phyloP scores from a whole-genome alignment of 2,888 invertebrate genomes.

The Aphidoletes aphidimyza region DNA sequence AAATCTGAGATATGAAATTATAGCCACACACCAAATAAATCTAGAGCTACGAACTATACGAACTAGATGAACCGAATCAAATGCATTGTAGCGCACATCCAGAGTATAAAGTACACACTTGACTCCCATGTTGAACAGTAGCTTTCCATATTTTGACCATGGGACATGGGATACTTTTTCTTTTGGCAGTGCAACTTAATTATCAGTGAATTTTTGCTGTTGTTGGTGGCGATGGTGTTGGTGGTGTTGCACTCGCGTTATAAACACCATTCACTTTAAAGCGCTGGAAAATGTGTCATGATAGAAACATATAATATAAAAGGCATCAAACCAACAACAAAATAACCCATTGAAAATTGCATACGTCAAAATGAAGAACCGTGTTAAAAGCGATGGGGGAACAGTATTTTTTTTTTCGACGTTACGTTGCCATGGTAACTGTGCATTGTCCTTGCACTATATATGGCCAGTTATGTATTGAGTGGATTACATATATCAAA shows the following conservation, averaged over 20 bases:
- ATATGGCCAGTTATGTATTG: background rate
- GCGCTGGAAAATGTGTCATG: background rate
- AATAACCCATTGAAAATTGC: background rate
- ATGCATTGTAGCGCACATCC: no score
- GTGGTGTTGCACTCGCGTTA: background rate
- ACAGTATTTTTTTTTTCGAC: background rate
- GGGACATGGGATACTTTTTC: background rate
- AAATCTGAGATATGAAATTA: background rate
- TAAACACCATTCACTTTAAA: background rate
- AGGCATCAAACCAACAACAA: background rate
- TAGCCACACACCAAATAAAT: background rate
- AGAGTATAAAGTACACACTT: background rate
- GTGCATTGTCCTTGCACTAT: conserved; percentile 3
- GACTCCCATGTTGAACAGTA: background rate
- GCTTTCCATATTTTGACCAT: background rate
- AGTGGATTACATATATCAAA: background rate
- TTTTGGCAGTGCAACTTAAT: conserved; percentile 37
- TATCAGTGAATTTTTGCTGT: background rate
- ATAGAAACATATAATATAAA: background rate
- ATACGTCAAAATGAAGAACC: conserved; percentile 30
- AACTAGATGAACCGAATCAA: no score
- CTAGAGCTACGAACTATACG: no score
- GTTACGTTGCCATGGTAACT: conserved; percentile 13
- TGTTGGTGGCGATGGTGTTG: no score
- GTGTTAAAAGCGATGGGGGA: conserved; percentile 8